Percentiles rank a stretch among this genome's conserved stretches.
These are phyloP conservation scores for Slavum lentiscoides DNA, from an alignment of 2,888 invertebrate species.

Conservation along the genomic window DNA sequence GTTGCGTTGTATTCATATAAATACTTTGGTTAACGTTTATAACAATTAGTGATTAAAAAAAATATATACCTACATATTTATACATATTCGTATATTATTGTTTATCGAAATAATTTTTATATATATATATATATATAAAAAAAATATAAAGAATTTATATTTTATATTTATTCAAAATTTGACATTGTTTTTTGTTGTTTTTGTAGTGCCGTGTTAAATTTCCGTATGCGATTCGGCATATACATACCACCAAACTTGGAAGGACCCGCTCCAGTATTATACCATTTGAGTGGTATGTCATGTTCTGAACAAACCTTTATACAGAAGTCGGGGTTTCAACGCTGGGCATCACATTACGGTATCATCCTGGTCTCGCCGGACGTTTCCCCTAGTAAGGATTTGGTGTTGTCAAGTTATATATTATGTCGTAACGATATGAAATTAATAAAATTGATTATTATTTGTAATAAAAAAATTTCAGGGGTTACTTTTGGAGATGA, in stretches of 20 bases:
- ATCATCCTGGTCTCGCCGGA: slow-evolving; percentile 91
- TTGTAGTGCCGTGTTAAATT: slow-evolving; percentile 72
- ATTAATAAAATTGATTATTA: neutral
- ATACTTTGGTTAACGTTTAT: too few species aligned
- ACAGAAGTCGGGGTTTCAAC: slow-evolving; percentile 92
- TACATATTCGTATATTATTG: too few species aligned
- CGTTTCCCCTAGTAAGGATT: slow-evolving; percentile 76
- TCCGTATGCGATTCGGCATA: slow-evolving; percentile 90
- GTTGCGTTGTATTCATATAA: too few species aligned
- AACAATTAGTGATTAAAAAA: too few species aligned
- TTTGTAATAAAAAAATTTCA: neutral
- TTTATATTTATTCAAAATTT: neutral
- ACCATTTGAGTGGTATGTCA: slow-evolving; percentile 88
- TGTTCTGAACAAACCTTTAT: slow-evolving; percentile 96
- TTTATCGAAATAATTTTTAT: too few species aligned
- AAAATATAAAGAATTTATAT: too few species aligned
- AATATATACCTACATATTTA: too few species aligned
- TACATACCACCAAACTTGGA: slow-evolving; percentile 83
- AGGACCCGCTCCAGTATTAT: slow-evolving; percentile 76
- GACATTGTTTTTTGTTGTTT: slow-evolving; percentile 43
- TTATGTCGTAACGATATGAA: neutral
- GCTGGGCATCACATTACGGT: slow-evolving; percentile 82
- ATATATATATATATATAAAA: too few species aligned
- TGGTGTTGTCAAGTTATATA: neutral
- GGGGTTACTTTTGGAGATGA: slow-evolving; percentile 28